phyloP scores from a whole-genome alignment of 2,113 vertebrate genomes.

The Pristiophorus japonicus region DNA sequence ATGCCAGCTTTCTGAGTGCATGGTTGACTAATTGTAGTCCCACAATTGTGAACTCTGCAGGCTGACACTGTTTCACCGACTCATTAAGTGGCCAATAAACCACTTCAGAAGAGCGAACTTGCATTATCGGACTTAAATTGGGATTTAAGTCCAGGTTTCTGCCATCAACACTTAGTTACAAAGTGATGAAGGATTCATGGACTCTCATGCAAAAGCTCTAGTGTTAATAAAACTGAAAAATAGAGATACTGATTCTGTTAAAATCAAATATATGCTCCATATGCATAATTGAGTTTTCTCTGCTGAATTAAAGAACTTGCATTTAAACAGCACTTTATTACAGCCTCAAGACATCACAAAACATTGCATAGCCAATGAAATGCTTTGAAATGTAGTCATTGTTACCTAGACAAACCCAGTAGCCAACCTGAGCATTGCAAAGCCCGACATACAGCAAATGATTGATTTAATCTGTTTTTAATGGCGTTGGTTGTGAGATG shows the following conservation, averaged over 20 bases:
- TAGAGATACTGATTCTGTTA: background rate
- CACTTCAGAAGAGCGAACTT: background rate
- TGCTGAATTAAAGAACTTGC: too few species aligned
- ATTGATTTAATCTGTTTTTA: too few species aligned
- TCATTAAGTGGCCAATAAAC: background rate
- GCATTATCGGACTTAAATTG: background rate
- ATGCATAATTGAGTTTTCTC: background rate
- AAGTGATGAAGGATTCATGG: background rate
- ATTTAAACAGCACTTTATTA: background rate
- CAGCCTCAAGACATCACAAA: too few species aligned
- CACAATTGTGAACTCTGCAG: background rate
- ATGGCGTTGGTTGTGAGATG: too few species aligned
- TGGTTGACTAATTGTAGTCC: background rate
- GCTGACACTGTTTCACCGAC: too few species aligned
- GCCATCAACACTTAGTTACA: background rate
- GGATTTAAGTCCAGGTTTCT: background rate
- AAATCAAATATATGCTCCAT: background rate
- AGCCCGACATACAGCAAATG: too few species aligned
- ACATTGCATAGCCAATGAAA: too few species aligned
- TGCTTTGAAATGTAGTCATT: too few species aligned
- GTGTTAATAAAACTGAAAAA: background rate
- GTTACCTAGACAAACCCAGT: too few species aligned
- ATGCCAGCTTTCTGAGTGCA: background rate
- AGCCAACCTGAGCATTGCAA: too few species aligned
- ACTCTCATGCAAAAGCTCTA: background rate